Evolutionary conservation across 2,113 vertebrate genomes (phyloP).

Genomic region (Engystomops pustulosus): DNA sequence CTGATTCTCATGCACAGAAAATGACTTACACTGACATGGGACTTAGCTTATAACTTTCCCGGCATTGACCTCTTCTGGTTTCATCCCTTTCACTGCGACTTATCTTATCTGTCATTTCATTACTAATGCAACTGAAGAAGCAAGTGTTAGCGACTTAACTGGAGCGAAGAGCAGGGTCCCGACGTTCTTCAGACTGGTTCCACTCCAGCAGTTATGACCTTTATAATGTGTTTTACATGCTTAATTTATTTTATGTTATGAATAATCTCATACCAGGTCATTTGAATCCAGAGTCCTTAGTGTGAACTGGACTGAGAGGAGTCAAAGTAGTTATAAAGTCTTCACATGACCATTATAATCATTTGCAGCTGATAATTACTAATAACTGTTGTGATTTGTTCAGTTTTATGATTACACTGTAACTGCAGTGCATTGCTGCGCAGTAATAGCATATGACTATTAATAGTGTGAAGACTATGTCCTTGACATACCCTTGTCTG

Average conservation of each 20-base stretch:
- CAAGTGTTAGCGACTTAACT: constrained; percentile 1
- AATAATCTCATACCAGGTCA: constrained; percentile 14
- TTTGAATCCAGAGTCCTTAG: background rate
- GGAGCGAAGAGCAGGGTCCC: background rate
- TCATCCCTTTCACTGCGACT: background rate
- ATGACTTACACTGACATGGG: background rate
- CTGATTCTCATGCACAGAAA: too few species aligned
- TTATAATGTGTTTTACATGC: constrained; percentile 30
- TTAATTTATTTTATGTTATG: constrained; percentile 36
- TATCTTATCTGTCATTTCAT: constrained; percentile 31
- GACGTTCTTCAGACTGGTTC: background rate
- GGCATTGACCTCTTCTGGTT: background rate
- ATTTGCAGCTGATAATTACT: background rate
- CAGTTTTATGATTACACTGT: background rate
- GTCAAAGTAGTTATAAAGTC: background rate
- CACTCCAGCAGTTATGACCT: constrained; percentile 29
- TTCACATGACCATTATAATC: background rate
- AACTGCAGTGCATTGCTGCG: background rate
- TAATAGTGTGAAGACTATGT: background rate
- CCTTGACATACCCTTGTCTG: background rate
- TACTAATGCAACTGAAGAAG: background rate
- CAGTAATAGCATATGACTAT: background rate
- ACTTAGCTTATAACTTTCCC: background rate
- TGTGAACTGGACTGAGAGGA: background rate
- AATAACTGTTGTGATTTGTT: background rate